Conservation (phyloP, 2,797 vertebrate genomes). For the Ctenosaura bakeri region DNA sequence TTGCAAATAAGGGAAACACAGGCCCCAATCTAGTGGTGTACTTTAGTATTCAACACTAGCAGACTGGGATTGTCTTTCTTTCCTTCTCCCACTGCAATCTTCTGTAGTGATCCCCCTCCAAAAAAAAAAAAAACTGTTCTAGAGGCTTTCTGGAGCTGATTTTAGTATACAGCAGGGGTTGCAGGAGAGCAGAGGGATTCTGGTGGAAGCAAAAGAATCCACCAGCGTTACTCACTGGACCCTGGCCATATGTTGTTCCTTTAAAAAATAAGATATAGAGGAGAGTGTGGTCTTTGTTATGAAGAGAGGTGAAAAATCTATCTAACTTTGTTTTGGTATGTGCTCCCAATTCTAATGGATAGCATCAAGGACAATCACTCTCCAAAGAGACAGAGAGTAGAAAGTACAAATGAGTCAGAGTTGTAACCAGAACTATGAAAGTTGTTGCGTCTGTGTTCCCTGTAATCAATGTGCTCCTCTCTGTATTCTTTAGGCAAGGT, state of each 20-base stretch:
- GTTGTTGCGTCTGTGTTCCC: background rate
- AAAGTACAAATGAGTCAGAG: background rate
- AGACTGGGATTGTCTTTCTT: too few relatives aligned
- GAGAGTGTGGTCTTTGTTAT: too few relatives aligned
- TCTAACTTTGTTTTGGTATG: background rate
- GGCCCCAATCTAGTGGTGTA: too few relatives aligned
- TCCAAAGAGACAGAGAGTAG: background rate
- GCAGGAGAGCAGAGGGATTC: too few relatives aligned
- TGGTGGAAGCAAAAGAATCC: too few relatives aligned
- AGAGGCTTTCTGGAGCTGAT: too few relatives aligned
- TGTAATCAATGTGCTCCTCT: background rate
- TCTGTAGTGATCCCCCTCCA: too few relatives aligned
- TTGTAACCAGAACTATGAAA: conserved; percentile 7
- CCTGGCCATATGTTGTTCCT: background rate
- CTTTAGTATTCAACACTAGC: too few relatives aligned
- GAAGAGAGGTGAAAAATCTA: background rate
- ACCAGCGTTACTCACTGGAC: background rate
- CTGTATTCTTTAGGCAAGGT: background rate
- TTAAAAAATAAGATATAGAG: background rate
- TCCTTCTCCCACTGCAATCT: too few relatives aligned
- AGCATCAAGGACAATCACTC: background rate
- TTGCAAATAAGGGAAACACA: too few relatives aligned
- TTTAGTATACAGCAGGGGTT: too few relatives aligned
- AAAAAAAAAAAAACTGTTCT: too few relatives aligned
- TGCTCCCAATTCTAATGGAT: background rate